These are phyloP conservation scores for Podarcis muralis DNA, from an alignment of 2,113 vertebrate species.

Conservation along the genomic window DNA sequence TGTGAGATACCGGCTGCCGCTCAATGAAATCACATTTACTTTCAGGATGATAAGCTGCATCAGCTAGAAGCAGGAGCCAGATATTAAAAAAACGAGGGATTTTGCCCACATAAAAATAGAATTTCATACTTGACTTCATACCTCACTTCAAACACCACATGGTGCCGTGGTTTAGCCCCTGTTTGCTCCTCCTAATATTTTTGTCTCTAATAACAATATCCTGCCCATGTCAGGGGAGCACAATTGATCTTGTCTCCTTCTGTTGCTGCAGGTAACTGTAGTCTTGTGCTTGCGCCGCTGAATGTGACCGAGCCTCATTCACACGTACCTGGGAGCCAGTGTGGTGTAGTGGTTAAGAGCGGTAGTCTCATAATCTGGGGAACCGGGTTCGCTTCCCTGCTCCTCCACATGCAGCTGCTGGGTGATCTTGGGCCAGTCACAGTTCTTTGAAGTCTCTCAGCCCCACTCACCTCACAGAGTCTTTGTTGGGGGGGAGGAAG, in stretches of 20 bases:
- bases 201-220: neutral
- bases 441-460: no score
- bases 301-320: neutral
- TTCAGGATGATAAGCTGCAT: slow-evolving; percentile 3
- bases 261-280: neutral
- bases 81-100: neutral
- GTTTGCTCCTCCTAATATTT: neutral
- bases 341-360: no score
- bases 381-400: no score
- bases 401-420: no score
- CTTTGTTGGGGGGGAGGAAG: no score
- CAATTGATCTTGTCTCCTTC: neutral
- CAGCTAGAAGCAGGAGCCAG: neutral
- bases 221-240: neutral
- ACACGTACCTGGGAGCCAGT: no score
- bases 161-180: neutral
- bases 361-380: no score
- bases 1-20: neutral
- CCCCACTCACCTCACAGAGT: no score
- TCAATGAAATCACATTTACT: slow-evolving; percentile 11
- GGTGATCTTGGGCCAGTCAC: no score
- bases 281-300: neutral
- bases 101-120: neutral
- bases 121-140: neutral
- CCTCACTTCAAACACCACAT: no score